Evolutionary conservation across 2,797 vertebrate genomes (phyloP).

Genomic region (Pteronotus mesoamericanus): DNA sequence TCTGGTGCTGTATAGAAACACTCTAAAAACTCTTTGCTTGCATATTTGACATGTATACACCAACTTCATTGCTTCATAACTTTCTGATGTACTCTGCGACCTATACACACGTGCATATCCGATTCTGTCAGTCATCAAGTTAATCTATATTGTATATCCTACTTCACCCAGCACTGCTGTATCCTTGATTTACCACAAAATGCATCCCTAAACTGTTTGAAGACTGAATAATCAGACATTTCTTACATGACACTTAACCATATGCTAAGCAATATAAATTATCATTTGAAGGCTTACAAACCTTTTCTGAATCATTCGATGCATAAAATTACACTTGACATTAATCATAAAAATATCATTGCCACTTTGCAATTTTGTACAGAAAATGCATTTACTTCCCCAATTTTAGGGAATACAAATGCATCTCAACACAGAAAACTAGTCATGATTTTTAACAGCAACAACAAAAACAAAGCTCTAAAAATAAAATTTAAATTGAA

Average conservation of each 20-base stretch:
- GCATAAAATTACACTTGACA: not conserved
- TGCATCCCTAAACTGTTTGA: not conserved
- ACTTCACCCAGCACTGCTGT: not conserved
- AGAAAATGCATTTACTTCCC: not conserved
- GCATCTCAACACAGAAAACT: not conserved
- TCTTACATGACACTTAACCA: not conserved
- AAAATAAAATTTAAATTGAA: not conserved
- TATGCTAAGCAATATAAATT: not conserved
- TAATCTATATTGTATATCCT: not conserved
- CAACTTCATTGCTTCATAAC: not conserved
- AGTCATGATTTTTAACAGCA: not conserved
- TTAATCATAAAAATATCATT: not conserved
- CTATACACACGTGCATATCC: not conserved
- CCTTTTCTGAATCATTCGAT: not conserved
- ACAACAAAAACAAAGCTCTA: not conserved
- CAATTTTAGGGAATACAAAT: not conserved
- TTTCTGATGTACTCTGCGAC: not conserved
- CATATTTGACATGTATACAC: not conserved
- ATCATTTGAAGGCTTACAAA: not conserved
- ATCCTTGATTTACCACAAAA: not conserved
- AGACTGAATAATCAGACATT: not conserved
- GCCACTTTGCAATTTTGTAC: not conserved
- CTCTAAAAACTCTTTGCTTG: not conserved
- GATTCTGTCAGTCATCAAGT: not conserved
- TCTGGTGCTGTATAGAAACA: not conserved